A percentile compares a stretch with the other conserved stretches of the same genome.
Conservation (phyloP, 2,888 invertebrate species). For the Tetheella fluctuosa region DNA sequence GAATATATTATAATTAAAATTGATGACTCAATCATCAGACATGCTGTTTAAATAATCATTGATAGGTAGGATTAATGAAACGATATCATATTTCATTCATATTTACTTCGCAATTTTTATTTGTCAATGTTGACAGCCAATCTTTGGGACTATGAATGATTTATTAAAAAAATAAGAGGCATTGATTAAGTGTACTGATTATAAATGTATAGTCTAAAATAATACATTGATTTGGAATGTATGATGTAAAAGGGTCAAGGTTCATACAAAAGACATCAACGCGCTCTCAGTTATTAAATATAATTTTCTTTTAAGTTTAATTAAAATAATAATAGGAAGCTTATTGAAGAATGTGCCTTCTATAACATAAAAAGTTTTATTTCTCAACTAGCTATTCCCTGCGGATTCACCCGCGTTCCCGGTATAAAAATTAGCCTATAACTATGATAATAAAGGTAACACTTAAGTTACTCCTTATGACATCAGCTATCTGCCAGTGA, state of each 20-base stretch:
- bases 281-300: too few relatives aligned
- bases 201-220: conserved; percentile 25
- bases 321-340: too few relatives aligned
- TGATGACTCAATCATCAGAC: conserved; percentile 64
- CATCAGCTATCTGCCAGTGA: too few relatives aligned
- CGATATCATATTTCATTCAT: conserved; percentile 61
- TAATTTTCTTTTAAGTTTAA: too few relatives aligned
- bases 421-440: too few relatives aligned
- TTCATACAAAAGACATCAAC: conserved; percentile 4
- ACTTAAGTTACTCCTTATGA: too few relatives aligned
- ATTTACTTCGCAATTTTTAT: conserved; percentile 62
- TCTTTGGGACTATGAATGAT: conserved; percentile 56
- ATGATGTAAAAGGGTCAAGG: conserved; percentile 12
- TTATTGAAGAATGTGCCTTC: too few relatives aligned
- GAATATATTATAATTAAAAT: conserved; percentile 64
- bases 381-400: too few relatives aligned
- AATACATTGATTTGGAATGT: conserved; percentile 7
- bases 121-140: conserved; percentile 69
- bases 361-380: too few relatives aligned
- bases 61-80: conserved; percentile 54
- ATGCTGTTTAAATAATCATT: conserved; percentile 50
- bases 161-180: conserved; percentile 50
- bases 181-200: conserved; percentile 30
- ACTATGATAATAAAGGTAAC: too few relatives aligned
- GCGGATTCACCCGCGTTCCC: too few relatives aligned